A percentile compares a stretch with the other conserved stretches of the same genome.
phyloP scores from a whole-genome alignment of 2,113 vertebrate species.

The Macquaria australasica region DNA sequence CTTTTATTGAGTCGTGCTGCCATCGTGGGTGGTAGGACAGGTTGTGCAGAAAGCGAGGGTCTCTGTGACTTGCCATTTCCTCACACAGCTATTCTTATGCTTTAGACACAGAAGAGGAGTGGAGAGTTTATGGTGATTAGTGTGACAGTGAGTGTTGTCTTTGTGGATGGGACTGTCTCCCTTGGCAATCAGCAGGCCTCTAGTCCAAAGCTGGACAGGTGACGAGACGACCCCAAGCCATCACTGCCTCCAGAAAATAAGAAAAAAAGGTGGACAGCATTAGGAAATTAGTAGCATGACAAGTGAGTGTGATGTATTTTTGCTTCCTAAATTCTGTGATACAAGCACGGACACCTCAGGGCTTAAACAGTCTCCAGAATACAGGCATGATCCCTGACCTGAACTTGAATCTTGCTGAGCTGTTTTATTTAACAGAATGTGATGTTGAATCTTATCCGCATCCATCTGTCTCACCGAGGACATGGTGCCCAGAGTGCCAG shows the following conservation, averaged over 20 bases:
- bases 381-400: conserved; percentile 24
- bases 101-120: conserved; percentile 35
- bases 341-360: neutral
- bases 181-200: conserved; percentile 58
- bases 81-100: conserved; percentile 35
- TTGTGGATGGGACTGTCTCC: conserved; percentile 45
- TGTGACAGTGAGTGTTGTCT: conserved; percentile 25
- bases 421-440: conserved; percentile 29
- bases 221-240: conserved; percentile 68
- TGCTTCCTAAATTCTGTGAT: neutral
- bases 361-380: neutral
- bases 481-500: conserved; percentile 11
- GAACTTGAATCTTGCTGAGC: conserved; percentile 12
- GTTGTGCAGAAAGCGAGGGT: conserved; percentile 79
- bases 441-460: conserved; percentile 49
- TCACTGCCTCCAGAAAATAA: conserved; percentile 62
- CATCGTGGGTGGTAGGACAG: conserved; percentile 88
- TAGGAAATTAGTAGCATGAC: neutral
- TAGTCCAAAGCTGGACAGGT: conserved; percentile 72
- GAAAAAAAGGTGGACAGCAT: conserved; percentile 22
- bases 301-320: conserved; percentile 1
- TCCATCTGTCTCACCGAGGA: conserved; percentile 38
- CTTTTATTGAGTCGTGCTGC: conserved; percentile 55
- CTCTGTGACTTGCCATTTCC: conserved; percentile 75
- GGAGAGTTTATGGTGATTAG: conserved; percentile 25